Conservation (phyloP, 2,888 invertebrate species). For the Eupithecia subfuscata region DNA sequence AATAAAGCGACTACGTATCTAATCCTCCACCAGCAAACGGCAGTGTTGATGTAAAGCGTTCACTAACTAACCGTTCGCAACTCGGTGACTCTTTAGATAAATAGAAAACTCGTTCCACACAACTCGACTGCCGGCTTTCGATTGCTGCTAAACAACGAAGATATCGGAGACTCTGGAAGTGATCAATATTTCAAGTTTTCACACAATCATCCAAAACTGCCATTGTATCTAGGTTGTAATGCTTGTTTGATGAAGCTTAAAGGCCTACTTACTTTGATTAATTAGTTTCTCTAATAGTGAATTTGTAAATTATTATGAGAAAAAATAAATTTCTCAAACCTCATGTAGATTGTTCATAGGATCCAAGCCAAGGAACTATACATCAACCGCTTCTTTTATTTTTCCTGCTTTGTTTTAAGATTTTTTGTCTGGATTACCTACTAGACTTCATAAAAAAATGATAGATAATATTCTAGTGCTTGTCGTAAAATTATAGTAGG, state of each 20-base stretch:
- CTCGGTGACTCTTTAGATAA: constrained; percentile 62
- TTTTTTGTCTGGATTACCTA: background rate
- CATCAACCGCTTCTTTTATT: too few relatives aligned
- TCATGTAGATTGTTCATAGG: too few relatives aligned
- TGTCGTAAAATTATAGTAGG: too few relatives aligned
- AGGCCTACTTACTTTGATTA: too few relatives aligned
- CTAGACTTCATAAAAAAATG: background rate
- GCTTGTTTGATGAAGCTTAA: too few relatives aligned
- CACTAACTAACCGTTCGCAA: constrained; percentile 51
- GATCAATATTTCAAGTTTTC: background rate
- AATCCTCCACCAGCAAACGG: constrained; percentile 8
- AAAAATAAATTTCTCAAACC: too few relatives aligned
- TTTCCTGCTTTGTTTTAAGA: background rate
- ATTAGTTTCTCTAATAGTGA: too few relatives aligned
- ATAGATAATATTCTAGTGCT: background rate
- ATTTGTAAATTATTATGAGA: too few relatives aligned
- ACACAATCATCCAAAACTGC: too few relatives aligned
- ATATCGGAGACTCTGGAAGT: constrained; percentile 49
- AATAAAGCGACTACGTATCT: background rate
- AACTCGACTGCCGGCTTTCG: constrained; percentile 43
- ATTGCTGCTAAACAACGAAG: constrained; percentile 57
- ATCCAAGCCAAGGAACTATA: too few relatives aligned
- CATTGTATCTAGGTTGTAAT: too few relatives aligned
- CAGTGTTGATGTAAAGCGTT: constrained; percentile 43
- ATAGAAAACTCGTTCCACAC: constrained; percentile 61